Percentiles rank a stretch among this genome's conserved stretches.
These are phyloP conservation scores for Tipula helvola DNA, from an alignment of 2,888 invertebrate genomes.

Conservation along the genomic window DNA sequence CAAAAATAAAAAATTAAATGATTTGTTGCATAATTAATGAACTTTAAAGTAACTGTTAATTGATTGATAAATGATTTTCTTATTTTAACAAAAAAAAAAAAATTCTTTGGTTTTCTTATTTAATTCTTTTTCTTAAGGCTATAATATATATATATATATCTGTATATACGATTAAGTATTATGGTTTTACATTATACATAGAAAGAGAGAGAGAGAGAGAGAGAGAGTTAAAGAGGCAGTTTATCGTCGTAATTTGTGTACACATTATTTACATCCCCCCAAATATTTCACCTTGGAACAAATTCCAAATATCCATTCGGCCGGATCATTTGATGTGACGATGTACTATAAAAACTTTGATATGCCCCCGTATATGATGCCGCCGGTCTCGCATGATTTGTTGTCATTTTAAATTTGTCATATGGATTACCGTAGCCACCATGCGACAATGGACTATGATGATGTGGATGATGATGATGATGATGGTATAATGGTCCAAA, in stretches of 20 bases:
- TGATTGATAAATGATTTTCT: constrained; percentile 11
- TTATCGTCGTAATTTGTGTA: neutral
- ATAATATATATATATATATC: neutral
- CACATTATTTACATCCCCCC: neutral
- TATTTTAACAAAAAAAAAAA: constrained; percentile 5
- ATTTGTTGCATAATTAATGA: constrained; percentile 8
- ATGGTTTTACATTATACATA: neutral
- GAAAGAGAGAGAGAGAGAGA: neutral
- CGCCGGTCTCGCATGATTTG: constrained; percentile 15
- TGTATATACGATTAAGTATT: neutral
- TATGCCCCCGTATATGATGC: constrained; percentile 24
- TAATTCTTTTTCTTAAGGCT: neutral
- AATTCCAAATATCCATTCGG: constrained; percentile 27
- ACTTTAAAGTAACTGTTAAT: constrained; percentile 8
- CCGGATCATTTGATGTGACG: constrained; percentile 15
- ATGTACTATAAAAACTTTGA: constrained; percentile 20
- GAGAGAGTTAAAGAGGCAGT: neutral
- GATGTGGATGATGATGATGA: constrained; percentile 25
- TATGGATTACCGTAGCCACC: constrained; percentile 29
- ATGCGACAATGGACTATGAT: constrained; percentile 26
- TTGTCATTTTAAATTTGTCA: constrained; percentile 32
- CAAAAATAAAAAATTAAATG: neutral
- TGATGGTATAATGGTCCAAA: constrained; percentile 36
- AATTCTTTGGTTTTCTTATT: constrained; percentile 5
- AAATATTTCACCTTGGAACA: constrained; percentile 29